These are phyloP conservation scores for Chaunax sp. DNA, from an alignment of 2,797 vertebrate species.

Conservation along the genomic window DNA sequence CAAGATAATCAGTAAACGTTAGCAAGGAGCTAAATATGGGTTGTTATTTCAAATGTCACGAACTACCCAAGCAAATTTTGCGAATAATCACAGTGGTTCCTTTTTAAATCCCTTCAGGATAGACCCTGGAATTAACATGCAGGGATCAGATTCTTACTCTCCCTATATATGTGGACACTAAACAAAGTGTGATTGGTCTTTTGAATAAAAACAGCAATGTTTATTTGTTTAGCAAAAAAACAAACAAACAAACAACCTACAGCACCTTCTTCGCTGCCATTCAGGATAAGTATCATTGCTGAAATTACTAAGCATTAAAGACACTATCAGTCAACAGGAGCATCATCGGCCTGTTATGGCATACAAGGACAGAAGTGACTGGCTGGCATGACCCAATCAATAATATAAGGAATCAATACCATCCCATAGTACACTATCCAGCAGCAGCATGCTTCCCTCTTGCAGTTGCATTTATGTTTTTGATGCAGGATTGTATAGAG, in stretches of 20 bases:
- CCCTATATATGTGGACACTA: too few species aligned
- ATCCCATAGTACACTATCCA: neutral
- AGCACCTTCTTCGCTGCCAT: too few species aligned
- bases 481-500: neutral
- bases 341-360: neutral
- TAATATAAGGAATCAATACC: conserved; percentile 13
- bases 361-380: neutral
- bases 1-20: too few species aligned
- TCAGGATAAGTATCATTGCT: too few species aligned
- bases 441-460: neutral
- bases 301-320: too few species aligned
- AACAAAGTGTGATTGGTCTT: neutral
- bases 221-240: neutral
- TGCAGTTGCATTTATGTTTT: neutral
- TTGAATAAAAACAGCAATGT: conserved; percentile 3
- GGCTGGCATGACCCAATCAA: conserved; percentile 3
- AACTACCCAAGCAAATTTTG: too few species aligned
- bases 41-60: too few species aligned
- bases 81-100: too few species aligned
- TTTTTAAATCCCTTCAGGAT: too few species aligned
- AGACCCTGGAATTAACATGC: neutral
- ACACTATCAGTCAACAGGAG: too few species aligned
- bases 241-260: neutral
- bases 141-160: too few species aligned
- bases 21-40: too few species aligned